Evolutionary conservation across 2,797 vertebrate species (phyloP).

Genomic region (Manis crassicaudata): DNA sequence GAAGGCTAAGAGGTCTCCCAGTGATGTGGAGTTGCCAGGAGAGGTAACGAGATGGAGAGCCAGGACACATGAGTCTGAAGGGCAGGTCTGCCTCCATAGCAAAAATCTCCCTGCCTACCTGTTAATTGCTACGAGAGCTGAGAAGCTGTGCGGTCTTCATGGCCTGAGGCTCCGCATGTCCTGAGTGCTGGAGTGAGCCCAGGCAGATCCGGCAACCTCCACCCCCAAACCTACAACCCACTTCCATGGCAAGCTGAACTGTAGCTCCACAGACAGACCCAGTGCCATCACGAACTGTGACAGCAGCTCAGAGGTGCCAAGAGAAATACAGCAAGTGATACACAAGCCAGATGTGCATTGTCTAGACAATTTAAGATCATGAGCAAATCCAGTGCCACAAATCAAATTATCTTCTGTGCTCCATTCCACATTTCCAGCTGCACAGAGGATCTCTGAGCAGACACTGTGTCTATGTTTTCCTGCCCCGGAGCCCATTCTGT

Average conservation of each 20-base stretch:
- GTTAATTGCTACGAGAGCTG: not conserved
- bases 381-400: not conserved
- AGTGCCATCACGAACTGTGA: conserved; percentile 32
- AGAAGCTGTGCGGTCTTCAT: not conserved
- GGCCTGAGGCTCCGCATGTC: not conserved
- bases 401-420: not conserved
- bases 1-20: not conserved
- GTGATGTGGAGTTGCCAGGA: not conserved
- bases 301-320: not conserved
- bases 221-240: not conserved
- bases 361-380: conserved; percentile 59
- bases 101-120: not conserved
- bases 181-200: not conserved
- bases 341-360: conserved; percentile 66
- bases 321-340: conserved; percentile 9
- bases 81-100: not conserved
- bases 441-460: not conserved
- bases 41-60: not conserved
- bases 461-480: not conserved
- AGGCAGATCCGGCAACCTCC: too few relatives aligned
- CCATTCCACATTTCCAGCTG: not conserved
- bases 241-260: not conserved
- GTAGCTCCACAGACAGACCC: not conserved
- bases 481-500: not conserved
- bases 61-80: not conserved